phyloP scores from a whole-genome alignment of 2,797 vertebrate species.

The Microtus californicus region DNA sequence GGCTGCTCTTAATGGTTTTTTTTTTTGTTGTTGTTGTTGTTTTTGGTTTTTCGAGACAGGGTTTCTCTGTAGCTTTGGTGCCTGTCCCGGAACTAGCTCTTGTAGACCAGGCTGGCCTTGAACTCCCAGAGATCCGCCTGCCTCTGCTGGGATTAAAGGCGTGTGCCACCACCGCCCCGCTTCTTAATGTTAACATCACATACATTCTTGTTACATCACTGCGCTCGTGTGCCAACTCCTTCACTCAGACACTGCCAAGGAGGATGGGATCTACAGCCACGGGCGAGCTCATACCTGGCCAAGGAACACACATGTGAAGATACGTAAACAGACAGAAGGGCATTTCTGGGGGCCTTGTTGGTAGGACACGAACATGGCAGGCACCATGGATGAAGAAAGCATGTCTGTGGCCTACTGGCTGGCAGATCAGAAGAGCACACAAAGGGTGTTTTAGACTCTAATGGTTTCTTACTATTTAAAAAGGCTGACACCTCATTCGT shows the following conservation, averaged over 20 bases:
- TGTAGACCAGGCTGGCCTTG: no score
- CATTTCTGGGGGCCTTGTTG: neutral
- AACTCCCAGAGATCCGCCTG: no score
- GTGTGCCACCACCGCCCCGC: no score
- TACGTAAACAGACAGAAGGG: neutral
- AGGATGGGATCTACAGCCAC: neutral
- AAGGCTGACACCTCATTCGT: neutral
- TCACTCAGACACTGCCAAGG: neutral
- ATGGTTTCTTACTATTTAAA: neutral
- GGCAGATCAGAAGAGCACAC: neutral
- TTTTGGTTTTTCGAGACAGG: no score
- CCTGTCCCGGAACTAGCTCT: no score
- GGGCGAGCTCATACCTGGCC: neutral
- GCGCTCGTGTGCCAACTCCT: neutral
- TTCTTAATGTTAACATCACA: no score
- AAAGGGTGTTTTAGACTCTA: neutral
- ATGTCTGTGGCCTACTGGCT: neutral
- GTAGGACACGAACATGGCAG: neutral
- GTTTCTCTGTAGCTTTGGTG: no score
- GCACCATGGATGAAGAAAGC: neutral
- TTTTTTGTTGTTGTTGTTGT: no score
- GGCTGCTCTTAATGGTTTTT: neutral
- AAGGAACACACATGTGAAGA: neutral
- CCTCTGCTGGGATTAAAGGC: no score
- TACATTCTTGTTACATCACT: neutral